A percentile compares a stretch with the other conserved stretches of the same genome.
Conservation (phyloP, 2,888 invertebrate species). For the Sinodicranocentrus sp. region DNA sequence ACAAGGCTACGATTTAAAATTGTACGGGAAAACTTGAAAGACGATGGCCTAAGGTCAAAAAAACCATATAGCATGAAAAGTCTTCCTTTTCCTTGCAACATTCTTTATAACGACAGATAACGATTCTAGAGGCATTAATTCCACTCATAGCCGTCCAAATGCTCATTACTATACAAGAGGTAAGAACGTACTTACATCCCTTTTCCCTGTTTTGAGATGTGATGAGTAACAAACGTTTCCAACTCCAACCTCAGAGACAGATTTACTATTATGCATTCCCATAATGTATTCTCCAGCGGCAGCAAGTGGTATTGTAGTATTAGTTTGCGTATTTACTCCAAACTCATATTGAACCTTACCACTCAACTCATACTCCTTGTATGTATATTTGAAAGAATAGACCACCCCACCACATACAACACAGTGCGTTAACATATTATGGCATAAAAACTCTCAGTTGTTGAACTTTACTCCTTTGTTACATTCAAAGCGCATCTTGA, state of each 20-base stretch:
- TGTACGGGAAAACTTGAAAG: too few relatives aligned
- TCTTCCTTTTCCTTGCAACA: background rate
- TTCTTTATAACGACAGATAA: constrained; percentile 24
- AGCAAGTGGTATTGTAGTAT: too few relatives aligned
- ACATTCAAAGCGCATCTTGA: background rate
- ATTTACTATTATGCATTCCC: background rate
- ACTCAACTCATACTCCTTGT: too few relatives aligned
- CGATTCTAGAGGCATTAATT: constrained; percentile 21
- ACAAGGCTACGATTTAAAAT: too few relatives aligned
- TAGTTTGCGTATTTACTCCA: too few relatives aligned
- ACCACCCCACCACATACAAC: background rate
- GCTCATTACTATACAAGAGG: constrained; percentile 2
- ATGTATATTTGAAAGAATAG: background rate
- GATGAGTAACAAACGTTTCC: constrained; percentile 15
- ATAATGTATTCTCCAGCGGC: background rate
- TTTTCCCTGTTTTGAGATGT: background rate
- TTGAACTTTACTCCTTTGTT: constrained; percentile 8
- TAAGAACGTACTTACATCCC: background rate
- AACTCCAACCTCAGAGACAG: background rate
- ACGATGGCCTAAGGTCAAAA: too few relatives aligned
- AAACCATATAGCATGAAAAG: too few relatives aligned
- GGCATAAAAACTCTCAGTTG: background rate
- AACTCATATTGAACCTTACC: too few relatives aligned
- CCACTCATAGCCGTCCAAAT: constrained; percentile 10
- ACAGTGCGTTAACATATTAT: too few relatives aligned